Base-by-base conservation (phyloP, 1,140 invertebrate species). In the Cephus cinctus region DNA sequence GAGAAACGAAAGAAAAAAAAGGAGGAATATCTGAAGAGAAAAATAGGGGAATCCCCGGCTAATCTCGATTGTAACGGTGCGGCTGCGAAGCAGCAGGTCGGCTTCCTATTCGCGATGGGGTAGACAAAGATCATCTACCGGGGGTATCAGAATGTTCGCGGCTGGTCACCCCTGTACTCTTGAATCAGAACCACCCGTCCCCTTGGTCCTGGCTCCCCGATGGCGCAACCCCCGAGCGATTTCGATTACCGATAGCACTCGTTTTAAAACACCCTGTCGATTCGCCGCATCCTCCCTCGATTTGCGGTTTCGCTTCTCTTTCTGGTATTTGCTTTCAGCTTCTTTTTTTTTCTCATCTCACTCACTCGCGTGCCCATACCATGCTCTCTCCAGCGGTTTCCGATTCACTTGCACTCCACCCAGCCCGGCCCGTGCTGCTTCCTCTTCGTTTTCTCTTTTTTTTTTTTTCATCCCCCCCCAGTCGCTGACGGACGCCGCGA, bases 241-340 rank as follows among this genome's bases (percentile, higher is more conserved):
- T 72, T 72, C 69, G 69, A 70, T 72, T 72, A 72, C 67, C 68
- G 69, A 72, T 72, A 72, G 65, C 67, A 68, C 69, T 69, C 68
- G 69, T 70, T 70, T 71, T 72, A 71, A 71, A 72, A 72, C 64
- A 72, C 61, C 65, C 66, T 65, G 63, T 62, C 62, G 67, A 69
- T 71, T 63, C 67, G 61, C 59, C n/a, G 12, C 41, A 27, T 27
- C 30, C 41, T 4, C 12, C 12, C 40, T 15, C 40, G 15, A 39
- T 18, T 19, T 4, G 23, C 25, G 15, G n/a, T 38, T 23, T 20
- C 23, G 19, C 35, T 39, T 30, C 43, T 23, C 42, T 32, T 25
- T 16, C 23, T n/a, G 23, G 9, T 16, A 25, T 25, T 16, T 25
- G n/a, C 30, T 43, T 40, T 19, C 45, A 12, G 12, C 15, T 32